Evolutionary conservation across 2,888 invertebrate species (phyloP).

Genomic region (Lasioglossum oenotherae): DNA sequence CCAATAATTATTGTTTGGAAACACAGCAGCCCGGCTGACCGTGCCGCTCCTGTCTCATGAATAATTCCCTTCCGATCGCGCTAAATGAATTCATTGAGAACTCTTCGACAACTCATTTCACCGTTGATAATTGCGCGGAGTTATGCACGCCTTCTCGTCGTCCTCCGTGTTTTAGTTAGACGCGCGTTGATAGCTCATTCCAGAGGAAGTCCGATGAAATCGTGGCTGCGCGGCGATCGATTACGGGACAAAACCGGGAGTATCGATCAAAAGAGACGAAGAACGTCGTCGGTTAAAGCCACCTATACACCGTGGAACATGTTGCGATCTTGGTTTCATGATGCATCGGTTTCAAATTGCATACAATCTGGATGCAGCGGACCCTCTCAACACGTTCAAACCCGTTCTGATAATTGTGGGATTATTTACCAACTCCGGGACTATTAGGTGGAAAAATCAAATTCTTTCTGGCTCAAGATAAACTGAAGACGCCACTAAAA

Average conservation of each 20-base stretch:
- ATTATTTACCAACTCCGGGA: background rate
- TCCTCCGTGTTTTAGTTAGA: background rate
- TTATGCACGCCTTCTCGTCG: constrained; percentile 16
- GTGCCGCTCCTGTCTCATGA: background rate
- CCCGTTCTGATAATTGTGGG: background rate
- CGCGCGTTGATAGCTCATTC: background rate
- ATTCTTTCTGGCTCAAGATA: background rate
- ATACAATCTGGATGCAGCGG: background rate
- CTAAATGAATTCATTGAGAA: constrained; percentile 11
- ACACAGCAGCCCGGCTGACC: background rate
- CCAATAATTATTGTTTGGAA: constrained; percentile 2
- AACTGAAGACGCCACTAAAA: background rate
- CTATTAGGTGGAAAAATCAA: background rate
- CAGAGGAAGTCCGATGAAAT: background rate
- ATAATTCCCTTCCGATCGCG: background rate
- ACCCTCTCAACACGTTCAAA: background rate
- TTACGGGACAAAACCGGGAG: constrained; percentile 6
- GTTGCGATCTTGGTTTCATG: background rate
- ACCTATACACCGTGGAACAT: background rate
- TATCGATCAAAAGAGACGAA: constrained; percentile 6
- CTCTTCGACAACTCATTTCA: background rate
- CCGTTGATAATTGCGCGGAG: background rate
- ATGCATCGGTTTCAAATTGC: background rate
- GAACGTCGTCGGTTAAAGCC: background rate
- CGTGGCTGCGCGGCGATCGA: background rate